phyloP scores from a whole-genome alignment of 1,140 invertebrate genomes.

The Callitettix versicolor region DNA sequence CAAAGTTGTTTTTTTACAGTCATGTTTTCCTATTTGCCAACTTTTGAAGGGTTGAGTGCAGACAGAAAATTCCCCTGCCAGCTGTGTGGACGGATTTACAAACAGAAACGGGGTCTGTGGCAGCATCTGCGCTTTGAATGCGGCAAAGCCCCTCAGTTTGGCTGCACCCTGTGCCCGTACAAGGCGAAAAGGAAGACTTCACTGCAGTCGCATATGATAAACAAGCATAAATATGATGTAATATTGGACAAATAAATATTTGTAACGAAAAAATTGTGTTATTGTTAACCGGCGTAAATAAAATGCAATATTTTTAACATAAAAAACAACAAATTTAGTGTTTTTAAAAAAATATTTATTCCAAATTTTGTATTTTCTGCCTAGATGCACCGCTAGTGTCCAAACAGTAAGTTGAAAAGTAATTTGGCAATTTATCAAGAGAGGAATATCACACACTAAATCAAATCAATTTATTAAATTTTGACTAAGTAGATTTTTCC shows the following conservation, averaged over 20 bases:
- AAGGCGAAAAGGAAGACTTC: conserved; percentile 1
- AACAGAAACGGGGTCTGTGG: conserved; percentile 37
- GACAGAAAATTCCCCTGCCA: conserved; percentile 3
- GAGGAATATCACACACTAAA: no score
- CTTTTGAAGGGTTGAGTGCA: not conserved
- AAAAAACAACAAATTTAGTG: not conserved
- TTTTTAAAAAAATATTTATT: not conserved
- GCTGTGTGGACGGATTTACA: conserved; percentile 29
- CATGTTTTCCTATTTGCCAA: no score
- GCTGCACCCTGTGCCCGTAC: conserved; percentile 1
- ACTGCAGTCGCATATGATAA: not conserved
- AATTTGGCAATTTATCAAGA: no score
- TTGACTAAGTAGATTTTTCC: no score
- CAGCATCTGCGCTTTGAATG: conserved; percentile 32
- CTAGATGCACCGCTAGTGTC: not conserved
- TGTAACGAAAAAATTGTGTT: not conserved
- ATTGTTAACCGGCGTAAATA: not conserved
- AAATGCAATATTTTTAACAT: not conserved
- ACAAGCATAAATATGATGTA: conserved; percentile 1
- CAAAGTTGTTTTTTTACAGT: no score
- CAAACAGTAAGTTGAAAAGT: no score
- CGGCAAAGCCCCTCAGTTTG: conserved; percentile 21
- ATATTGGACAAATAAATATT: not conserved
- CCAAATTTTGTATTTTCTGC: not conserved
- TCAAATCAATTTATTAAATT: no score